Percentiles rank a stretch among this genome's conserved stretches.
phyloP scores from a whole-genome alignment of 2,113 vertebrate genomes.

The Plecotus auritus region DNA sequence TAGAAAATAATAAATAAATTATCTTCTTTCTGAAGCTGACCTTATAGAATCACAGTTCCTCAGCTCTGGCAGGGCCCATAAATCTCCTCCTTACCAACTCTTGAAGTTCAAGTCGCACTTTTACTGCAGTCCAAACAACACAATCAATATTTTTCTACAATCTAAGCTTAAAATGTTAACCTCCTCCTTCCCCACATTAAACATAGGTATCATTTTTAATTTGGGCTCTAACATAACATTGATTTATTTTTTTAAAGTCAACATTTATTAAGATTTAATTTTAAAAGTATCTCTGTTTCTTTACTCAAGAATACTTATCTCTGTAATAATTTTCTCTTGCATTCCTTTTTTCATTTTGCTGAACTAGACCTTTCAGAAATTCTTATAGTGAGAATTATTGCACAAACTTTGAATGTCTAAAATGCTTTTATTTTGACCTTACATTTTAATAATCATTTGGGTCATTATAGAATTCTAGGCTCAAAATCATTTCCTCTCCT shows the following conservation, averaged over 20 bases:
- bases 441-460: neutral
- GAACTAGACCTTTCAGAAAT: neutral
- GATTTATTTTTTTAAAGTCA: neutral
- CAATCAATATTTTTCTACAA: neutral
- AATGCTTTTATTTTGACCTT: neutral
- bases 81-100: too few relatives aligned
- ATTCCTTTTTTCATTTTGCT: neutral
- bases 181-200: neutral
- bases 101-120: neutral
- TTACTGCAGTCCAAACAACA: neutral
- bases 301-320: neutral
- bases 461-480: neutral
- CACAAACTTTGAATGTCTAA: neutral
- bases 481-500: slow-evolving; percentile 1
- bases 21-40: neutral
- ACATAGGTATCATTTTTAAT: neutral
- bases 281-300: neutral
- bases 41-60: neutral
- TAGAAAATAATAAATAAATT: neutral
- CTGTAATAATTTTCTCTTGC: neutral
- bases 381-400: neutral
- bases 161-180: neutral
- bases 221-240: neutral
- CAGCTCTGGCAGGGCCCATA: neutral
- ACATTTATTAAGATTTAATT: neutral